Evolutionary conservation across 2,113 vertebrate species (phyloP), one percentile per base, ranked within the genome.

Genomic region (Tragulus kanchil): DNA sequence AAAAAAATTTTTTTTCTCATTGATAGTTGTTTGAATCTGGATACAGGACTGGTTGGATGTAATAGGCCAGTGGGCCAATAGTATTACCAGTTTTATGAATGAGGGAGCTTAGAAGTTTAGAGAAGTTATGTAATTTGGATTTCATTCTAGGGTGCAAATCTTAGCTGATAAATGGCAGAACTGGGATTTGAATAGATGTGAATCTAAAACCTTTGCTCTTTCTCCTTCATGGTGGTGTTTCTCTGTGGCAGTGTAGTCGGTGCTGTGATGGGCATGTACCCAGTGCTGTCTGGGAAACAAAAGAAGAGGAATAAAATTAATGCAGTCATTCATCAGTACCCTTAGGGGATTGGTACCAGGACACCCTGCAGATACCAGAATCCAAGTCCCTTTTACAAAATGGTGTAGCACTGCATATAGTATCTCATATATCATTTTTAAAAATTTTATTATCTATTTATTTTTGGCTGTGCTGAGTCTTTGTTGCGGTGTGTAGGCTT

Each of bases 91-190:
- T 52, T 86, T 69, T 81, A 77, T 48, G 42, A 90, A 45, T 25
- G 59, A 85, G 11, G 61, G 25, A 67, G 71, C n/a, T 28, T 56
- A 59, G 42, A 77, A 19, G 28, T 71, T 71, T 67, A 88, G 62
- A 67, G 21, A 87, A 42, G 42, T 54, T 73, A 6, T 31, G 1
- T 88, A 50, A 86, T 89, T 89, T 92, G 19, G 81, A 54, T 36
- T 81, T 50, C 36, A 54, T 11, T 42, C 48, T 92, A 50, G 61
- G 23, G 19, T 93, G 82, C 45, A 67, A 31, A 81, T 83, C 61
- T 94, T 36, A 91, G 71, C 75, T 67, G 42, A 12, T 36, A 88
- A 78, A 31, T 93, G 65, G 12, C 79, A 96, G 58, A 93, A 48
- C 78, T 91, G 50, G 45, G 28, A 82, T 90, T 90, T 93, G 67